Conservation (phyloP, 2,797 vertebrate species). For the Ptychadena robeensis region DNA sequence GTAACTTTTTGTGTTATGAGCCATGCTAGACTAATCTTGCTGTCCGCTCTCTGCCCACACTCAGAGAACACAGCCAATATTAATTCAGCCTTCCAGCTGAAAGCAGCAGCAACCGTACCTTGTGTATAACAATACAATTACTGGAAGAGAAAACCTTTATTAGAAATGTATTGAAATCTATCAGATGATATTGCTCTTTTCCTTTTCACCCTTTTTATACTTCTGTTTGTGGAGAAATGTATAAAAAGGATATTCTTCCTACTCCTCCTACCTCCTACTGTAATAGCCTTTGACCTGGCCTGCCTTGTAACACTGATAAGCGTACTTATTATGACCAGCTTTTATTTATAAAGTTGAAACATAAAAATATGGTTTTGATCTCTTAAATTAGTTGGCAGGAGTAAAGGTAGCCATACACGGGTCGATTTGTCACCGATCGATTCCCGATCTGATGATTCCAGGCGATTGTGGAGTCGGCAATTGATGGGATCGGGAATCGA, state of each 20-base stretch:
- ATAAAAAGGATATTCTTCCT: neutral
- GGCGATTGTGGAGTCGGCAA: too few relatives aligned
- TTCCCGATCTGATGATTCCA: too few relatives aligned
- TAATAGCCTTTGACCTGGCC: too few relatives aligned
- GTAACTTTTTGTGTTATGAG: conserved; percentile 44
- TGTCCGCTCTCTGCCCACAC: conserved; percentile 12
- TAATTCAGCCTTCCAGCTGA: conserved; percentile 16
- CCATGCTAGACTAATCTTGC: conserved; percentile 36
- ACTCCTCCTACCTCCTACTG: too few relatives aligned
- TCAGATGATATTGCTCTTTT: neutral
- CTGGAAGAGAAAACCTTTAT: neutral
- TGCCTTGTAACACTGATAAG: too few relatives aligned
- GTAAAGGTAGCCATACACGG: too few relatives aligned
- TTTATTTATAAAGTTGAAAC: too few relatives aligned
- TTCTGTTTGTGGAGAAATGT: neutral
- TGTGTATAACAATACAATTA: neutral
- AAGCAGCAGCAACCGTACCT: neutral
- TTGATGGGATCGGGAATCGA: too few relatives aligned
- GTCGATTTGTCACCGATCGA: too few relatives aligned
- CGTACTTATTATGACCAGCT: too few relatives aligned
- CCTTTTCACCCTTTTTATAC: neutral
- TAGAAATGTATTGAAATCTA: neutral
- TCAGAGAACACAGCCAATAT: conserved; percentile 19
- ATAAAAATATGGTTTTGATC: too few relatives aligned
- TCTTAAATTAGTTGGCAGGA: too few relatives aligned